Evolutionary conservation across 2,888 invertebrate species (phyloP).

Genomic region (Drosophila vallismaia): DNA sequence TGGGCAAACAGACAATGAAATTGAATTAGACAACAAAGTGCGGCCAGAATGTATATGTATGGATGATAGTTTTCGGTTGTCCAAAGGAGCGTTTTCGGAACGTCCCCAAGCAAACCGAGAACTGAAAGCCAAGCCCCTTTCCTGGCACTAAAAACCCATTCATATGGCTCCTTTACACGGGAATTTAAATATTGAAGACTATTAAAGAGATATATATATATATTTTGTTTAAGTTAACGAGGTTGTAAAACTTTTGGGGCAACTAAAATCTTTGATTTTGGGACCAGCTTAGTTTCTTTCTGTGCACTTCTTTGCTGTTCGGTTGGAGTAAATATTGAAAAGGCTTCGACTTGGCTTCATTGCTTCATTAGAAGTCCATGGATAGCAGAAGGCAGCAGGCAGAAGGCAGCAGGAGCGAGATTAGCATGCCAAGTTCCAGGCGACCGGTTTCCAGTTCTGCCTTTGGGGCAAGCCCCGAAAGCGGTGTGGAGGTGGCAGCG

Average conservation of each 20-base stretch:
- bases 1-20: slow-evolving; percentile 66
- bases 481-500: slow-evolving; percentile 22
- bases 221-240: neutral
- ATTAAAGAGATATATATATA: neutral
- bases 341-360: slow-evolving; percentile 52
- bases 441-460: slow-evolving; percentile 57
- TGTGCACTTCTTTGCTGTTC: slow-evolving; percentile 18
- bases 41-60: slow-evolving; percentile 3
- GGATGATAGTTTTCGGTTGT: slow-evolving; percentile 9
- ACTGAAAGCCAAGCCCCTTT: neutral
- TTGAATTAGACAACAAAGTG: slow-evolving; percentile 67
- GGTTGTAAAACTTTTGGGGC: neutral
- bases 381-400: slow-evolving; percentile 18
- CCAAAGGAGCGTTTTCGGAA: neutral
- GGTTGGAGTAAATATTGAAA: slow-evolving; percentile 56
- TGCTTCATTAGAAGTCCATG: slow-evolving; percentile 63
- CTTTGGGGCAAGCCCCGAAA: slow-evolving; percentile 61
- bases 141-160: neutral
- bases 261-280: neutral
- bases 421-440: slow-evolving; percentile 52
- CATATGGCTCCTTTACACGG: neutral
- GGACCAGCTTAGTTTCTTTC: neutral
- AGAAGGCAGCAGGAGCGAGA: slow-evolving; percentile 37
- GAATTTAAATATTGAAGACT: neutral
- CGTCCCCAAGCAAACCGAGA: neutral